Evolutionary conservation across 2,888 invertebrate species (phyloP), one percentile per base, ranked within the genome.

Genomic region (Alloscopus bannaensis): DNA sequence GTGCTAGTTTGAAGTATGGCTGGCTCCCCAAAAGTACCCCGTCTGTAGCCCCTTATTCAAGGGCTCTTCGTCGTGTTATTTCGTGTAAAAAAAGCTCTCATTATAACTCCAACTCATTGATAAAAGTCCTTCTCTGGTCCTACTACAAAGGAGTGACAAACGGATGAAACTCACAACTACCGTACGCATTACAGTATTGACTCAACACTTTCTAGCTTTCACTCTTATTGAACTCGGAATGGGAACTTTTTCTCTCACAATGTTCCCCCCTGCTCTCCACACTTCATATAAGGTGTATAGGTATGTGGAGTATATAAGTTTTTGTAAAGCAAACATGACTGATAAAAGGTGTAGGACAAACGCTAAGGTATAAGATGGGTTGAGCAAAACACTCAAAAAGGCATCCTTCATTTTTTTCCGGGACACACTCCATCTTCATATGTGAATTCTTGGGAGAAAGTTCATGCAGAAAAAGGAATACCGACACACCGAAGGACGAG

Each of bases 381-480:
- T 24, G 16, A 22, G 52, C 52, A 4, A 52, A 52, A 52, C 52
- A 52, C 24, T 8, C 22, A 16, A 52, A 52, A 52, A 52, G n/a
- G n/a, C 52, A 22, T 52, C 24, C 52, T 3, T 52, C 18, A 20
- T 24, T 52, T 52, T 22, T 22, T 22, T n/a, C n/a, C n/a, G n/a
- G n/a, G 52, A 52, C 52, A 52, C 20, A 24, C 24, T 47, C 47
- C 24, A 8, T 52, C 20, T 52, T 52, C 24, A n/a, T n/a, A n/a
- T n/a, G n/a, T n/a, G n/a, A n/a, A n/a, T 52, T 52, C 52, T 52
- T 52, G 2, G 52, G 8, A n/a, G n/a, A 22, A 52, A 52, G 47
- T 47, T 47, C 47, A 47, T 3, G n/a, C n/a, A 18, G 11, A 13
- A 18, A 18, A 36, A 36, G 13, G 36, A 36, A 36, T 6, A 36